Base-by-base conservation (phyloP, 2,888 invertebrate genomes). In the Cataglyphis altisquamis region DNA sequence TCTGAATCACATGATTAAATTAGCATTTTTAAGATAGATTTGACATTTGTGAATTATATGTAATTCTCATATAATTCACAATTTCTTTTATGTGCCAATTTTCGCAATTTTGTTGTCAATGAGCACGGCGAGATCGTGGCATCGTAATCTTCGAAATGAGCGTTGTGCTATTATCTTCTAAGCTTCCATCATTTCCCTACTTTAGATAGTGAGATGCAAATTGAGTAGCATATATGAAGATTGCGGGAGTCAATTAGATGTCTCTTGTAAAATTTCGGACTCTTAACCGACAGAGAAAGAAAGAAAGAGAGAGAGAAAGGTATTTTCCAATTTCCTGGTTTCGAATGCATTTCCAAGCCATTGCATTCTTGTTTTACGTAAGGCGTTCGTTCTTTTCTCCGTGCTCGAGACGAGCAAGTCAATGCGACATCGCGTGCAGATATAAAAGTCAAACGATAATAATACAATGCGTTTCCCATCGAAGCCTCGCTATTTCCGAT, bases 341-440 rank as follows among this genome's bases (percentile, higher is more conserved):
- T 32, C 25, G 10, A 63, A 10, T 21, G 10, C 12, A n/a, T 52
- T 52, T 52, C 5, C 39, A 29, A 39, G 39, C n/a, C 32, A 12
- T 39, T 64, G 52, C 36, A n/a, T 21, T 66, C 25, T 52, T 52
- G 39, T 39, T 66, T 64, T 77, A 77, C 75, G 52, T 77, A 77
- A 77, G 66, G 32, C 12, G 21, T 10, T 32, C 25, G 75, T 77
- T 66, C 64, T n/a, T 77, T 77, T 77, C 75, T 77, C 63, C 45
- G 25, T 25, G 57, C 10, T 10, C 57, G 32, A 62, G 63, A 74
- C 74, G 45, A 63, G 32, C 45, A 10, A 74, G 21, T 18, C 63
- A 18, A 62, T 5, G 15, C 12, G 45, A 3, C 10, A 75, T 36
- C 39, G 64, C 39, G 29, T 55, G 64, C 63, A n/a, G 39, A 52